Percentiles rank a stretch among this genome's conserved stretches.
phyloP scores from a whole-genome alignment of 2,113 vertebrate species.

The Daubentonia madagascariensis region DNA sequence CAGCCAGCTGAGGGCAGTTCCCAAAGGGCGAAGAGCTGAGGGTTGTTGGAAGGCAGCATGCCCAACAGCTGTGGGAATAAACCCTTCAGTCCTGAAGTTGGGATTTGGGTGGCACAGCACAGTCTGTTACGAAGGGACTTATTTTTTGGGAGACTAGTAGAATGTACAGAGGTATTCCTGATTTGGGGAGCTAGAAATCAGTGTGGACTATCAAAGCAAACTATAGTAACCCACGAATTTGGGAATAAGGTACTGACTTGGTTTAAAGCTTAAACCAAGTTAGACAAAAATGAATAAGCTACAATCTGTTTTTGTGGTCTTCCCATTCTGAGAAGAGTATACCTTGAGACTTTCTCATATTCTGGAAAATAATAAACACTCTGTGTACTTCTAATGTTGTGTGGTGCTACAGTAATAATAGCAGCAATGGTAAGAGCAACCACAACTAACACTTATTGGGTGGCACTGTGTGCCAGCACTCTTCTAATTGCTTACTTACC shows the following conservation, averaged over 20 bases:
- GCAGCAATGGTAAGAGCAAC: neutral
- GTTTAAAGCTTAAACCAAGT: neutral
- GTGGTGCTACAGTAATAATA: neutral
- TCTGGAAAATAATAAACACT: neutral
- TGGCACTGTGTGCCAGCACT: neutral
- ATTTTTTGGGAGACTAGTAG: neutral
- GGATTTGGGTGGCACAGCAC: neutral
- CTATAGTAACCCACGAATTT: neutral
- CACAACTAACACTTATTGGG: rapidly evolving
- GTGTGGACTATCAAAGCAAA: neutral
- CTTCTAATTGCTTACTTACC: neutral
- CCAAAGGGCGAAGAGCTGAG: neutral
- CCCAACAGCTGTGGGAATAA: neutral
- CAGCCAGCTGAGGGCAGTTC: neutral
- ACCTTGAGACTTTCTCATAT: neutral
- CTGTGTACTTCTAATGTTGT: neutral
- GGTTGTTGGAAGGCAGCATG: too few species aligned
- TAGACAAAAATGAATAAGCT: neutral
- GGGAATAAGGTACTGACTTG: neutral
- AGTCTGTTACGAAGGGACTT: neutral
- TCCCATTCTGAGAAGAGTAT: neutral
- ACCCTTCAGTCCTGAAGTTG: neutral
- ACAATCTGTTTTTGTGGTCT: neutral
- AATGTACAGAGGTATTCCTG: neutral
- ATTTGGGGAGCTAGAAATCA: neutral